A percentile compares a stretch with the other conserved stretches of the same genome.
phyloP scores from a whole-genome alignment of 2,888 invertebrate species.

The Uloborus plumipes region DNA sequence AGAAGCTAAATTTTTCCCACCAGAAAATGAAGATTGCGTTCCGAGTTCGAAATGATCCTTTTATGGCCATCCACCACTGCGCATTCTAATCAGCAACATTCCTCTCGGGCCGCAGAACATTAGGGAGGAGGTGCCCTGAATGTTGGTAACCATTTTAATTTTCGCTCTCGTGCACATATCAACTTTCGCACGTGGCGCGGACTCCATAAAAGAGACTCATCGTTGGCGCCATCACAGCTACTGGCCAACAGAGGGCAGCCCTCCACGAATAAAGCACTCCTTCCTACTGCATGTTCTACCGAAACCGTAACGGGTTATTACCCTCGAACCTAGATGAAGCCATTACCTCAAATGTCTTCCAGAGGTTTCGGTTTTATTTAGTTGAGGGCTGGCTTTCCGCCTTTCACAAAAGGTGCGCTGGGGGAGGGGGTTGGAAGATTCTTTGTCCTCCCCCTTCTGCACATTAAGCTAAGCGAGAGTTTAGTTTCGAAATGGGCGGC shows the following conservation, averaged over 20 bases:
- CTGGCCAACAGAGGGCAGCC: too few species aligned
- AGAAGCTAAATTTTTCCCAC: too few species aligned
- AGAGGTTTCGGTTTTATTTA: constrained; percentile 37
- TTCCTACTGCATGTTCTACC: too few species aligned
- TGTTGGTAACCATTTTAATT: constrained; percentile 46
- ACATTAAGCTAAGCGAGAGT: too few species aligned
- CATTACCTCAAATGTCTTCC: constrained; percentile 62
- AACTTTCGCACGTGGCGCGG: not conserved
- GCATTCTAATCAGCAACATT: constrained; percentile 14
- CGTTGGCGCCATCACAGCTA: too few species aligned
- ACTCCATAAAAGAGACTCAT: not conserved
- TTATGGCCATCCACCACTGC: constrained; percentile 18
- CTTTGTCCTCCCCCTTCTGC: too few species aligned
- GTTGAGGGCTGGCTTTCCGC: constrained; percentile 14
- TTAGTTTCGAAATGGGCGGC: too few species aligned
- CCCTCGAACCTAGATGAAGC: constrained; percentile 46
- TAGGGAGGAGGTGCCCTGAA: constrained; percentile 1
- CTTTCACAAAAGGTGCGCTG: not conserved
- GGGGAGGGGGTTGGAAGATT: too few species aligned
- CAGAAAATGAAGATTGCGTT: not conserved
- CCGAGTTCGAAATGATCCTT: constrained; percentile 5
- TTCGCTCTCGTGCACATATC: constrained; percentile 25
- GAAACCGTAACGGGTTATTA: constrained; percentile 57
- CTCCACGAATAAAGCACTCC: too few species aligned
- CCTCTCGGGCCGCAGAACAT: not conserved